A percentile compares a stretch with the other conserved stretches of the same genome.
These are phyloP conservation scores for Drosophila villosipedis DNA, from an alignment of 2,888 invertebrate species.

Conservation along the genomic window DNA sequence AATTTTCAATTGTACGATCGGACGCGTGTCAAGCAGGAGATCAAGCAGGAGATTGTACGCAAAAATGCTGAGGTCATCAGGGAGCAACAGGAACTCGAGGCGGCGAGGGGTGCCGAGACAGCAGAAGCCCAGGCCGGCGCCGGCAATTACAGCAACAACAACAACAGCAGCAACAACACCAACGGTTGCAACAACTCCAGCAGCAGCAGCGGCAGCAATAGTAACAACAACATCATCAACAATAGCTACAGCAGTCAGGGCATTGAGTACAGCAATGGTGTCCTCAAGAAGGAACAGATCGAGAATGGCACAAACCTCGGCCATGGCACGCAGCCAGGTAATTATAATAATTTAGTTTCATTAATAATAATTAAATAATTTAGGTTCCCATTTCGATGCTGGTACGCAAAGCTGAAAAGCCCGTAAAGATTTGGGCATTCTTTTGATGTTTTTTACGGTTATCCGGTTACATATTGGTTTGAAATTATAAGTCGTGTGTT, in stretches of 20 bases:
- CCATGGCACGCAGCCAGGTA: slow-evolving; percentile 62
- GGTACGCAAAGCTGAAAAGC: not conserved
- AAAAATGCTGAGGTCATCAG: slow-evolving; percentile 82
- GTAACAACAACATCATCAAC: slow-evolving; percentile 27
- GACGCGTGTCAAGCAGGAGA: slow-evolving; percentile 82
- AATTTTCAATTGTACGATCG: slow-evolving; percentile 82
- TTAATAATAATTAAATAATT: too few species aligned
- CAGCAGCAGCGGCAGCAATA: slow-evolving; percentile 27
- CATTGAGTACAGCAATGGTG: slow-evolving; percentile 71
- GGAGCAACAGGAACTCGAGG: slow-evolving; percentile 78
- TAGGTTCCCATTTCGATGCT: not conserved
- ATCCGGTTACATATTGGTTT: not conserved
- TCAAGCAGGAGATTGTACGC: slow-evolving; percentile 82
- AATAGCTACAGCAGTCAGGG: slow-evolving; percentile 46
- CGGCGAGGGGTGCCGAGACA: slow-evolving; percentile 70
- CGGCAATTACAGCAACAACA: slow-evolving; percentile 8
- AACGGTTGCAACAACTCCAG: slow-evolving; percentile 23
- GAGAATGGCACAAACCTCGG: slow-evolving; percentile 68
- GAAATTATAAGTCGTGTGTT: too few species aligned
- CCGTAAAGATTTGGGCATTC: not conserved
- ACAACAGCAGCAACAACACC: slow-evolving; percentile 26
- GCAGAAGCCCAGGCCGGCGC: slow-evolving; percentile 53
- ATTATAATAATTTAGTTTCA: too few species aligned
- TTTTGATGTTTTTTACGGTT: not conserved
- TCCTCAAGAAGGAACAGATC: slow-evolving; percentile 77